Conservation (phyloP, 2,888 invertebrate species). For the Heliconius charithonia region DNA sequence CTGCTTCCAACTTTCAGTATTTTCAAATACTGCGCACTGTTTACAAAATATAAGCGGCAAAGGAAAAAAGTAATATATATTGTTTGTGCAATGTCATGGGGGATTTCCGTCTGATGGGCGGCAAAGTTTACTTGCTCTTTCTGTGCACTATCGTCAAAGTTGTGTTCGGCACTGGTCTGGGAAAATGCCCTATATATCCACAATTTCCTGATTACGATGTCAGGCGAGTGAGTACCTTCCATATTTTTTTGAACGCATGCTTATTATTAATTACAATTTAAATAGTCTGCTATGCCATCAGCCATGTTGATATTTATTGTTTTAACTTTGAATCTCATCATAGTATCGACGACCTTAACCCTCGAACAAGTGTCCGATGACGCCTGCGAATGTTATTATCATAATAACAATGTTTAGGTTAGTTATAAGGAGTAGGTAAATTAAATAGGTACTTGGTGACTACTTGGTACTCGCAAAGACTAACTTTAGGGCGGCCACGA, state of each 20-base stretch:
- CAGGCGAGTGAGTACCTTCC: conserved; percentile 81
- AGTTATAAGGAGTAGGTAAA: not conserved
- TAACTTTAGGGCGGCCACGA: no score
- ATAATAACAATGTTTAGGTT: conserved; percentile 37
- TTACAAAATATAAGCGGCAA: conserved; percentile 46
- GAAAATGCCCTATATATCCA: conserved; percentile 87
- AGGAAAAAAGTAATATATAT: conserved; percentile 28
- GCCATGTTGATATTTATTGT: not conserved
- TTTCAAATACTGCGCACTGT: conserved; percentile 49
- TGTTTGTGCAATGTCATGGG: conserved; percentile 64
- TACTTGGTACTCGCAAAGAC: no score
- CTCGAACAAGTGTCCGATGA: conserved; percentile 31
- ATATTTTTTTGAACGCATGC: not conserved
- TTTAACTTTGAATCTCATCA: conserved; percentile 34
- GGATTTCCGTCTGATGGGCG: conserved; percentile 63
- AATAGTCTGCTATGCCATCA: not conserved
- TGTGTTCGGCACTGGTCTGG: conserved; percentile 82
- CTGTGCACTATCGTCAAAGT: conserved; percentile 58
- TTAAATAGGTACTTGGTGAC: not conserved
- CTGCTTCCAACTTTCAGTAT: conserved; percentile 34
- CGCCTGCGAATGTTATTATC: conserved; percentile 46
- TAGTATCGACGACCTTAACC: conserved; percentile 47
- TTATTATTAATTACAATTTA: not conserved
- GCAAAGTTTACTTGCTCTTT: conserved; percentile 58
- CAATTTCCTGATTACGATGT: conserved; percentile 87